phyloP scores from a whole-genome alignment of 2,113 vertebrate genomes.

The Sporophila hypoxantha region DNA sequence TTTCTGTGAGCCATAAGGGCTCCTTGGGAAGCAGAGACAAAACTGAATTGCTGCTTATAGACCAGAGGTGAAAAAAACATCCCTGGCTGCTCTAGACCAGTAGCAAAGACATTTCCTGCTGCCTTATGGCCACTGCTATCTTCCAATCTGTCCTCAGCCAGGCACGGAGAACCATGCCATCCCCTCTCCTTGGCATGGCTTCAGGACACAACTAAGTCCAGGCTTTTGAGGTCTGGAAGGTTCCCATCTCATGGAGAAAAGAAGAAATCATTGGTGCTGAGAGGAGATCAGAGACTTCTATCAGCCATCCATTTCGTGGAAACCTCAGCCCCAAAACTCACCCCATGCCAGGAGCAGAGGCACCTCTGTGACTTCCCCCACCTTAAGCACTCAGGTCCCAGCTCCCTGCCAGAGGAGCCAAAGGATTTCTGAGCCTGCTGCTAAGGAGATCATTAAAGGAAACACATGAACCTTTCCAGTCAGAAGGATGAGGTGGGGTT shows the following conservation, averaged over 20 bases:
- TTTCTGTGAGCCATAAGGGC: not conserved
- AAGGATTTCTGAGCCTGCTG: not conserved
- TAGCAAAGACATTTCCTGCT: not conserved
- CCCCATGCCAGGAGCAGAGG: not conserved
- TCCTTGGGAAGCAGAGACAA: not conserved
- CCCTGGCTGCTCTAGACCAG: not conserved
- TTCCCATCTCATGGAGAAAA: not conserved
- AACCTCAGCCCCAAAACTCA: not conserved
- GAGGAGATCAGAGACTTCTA: not conserved
- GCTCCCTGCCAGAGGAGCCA: not conserved
- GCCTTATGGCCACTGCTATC: not conserved
- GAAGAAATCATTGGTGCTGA: not conserved
- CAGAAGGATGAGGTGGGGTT: slow-evolving; percentile 48
- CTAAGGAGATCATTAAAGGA: slow-evolving; percentile 43
- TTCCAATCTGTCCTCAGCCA: not conserved
- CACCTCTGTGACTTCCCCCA: not conserved
- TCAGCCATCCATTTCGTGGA: not conserved
- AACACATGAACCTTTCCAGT: slow-evolving; percentile 12
- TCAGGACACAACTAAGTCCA: not conserved
- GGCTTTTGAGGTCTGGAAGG: not conserved
- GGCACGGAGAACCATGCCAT: not conserved
- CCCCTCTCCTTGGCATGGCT: not conserved
- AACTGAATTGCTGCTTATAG: not conserved
- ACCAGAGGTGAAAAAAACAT: not conserved
- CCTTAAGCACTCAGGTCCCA: not conserved